Evolutionary conservation across 2,888 invertebrate species (phyloP), one percentile per base, ranked within the genome.

Genomic region (Agapostemon virescens): DNA sequence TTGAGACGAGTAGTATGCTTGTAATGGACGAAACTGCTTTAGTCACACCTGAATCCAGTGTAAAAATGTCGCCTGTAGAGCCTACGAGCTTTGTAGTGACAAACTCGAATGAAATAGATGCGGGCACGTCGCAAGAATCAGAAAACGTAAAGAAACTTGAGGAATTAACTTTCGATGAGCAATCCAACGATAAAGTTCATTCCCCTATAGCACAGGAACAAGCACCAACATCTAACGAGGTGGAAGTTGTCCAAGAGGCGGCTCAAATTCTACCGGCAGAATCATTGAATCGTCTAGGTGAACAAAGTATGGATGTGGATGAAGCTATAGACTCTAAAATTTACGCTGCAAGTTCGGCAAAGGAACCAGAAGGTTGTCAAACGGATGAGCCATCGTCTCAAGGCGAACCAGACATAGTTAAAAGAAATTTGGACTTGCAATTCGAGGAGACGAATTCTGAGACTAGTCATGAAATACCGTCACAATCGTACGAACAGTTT

Each of bases 401-500:
- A 45, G 88, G 79, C 1, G 89, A 88, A n/a, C 82, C 79, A 13
- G 79, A 78, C 23, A 3, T 69, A n/a, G 67, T 75, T 15, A 20
- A 72, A 49, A 71, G 78, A 55, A 82, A 87, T 63, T 75, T 87
- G 33, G 86, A 89, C 45, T 67, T 86, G 52, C 83, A 74, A 30
- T 84, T 88, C 20, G 88, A 86, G 7, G 85, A 89, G 30, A 79
- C 83, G 9, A 83, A 84, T 52, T 86, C 84, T 20, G 91, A 90
- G 69, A 87, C 88, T 66, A 89, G 87, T 84, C 89, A 91, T 69
- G 91, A 92, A 77, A 82, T 86, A 9, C 92, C 91, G 1, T 92
- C 92, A 0, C 92, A 92, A 40, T 92, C 92, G 4, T 92, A 90
- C 71, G 90, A 91, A 40, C 90, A 90, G 45, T 89, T 90, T 42